Percentiles rank a stretch among this genome's conserved stretches.
Conservation (phyloP, 2,888 invertebrate genomes). For the Diloba caeruleocephala region DNA sequence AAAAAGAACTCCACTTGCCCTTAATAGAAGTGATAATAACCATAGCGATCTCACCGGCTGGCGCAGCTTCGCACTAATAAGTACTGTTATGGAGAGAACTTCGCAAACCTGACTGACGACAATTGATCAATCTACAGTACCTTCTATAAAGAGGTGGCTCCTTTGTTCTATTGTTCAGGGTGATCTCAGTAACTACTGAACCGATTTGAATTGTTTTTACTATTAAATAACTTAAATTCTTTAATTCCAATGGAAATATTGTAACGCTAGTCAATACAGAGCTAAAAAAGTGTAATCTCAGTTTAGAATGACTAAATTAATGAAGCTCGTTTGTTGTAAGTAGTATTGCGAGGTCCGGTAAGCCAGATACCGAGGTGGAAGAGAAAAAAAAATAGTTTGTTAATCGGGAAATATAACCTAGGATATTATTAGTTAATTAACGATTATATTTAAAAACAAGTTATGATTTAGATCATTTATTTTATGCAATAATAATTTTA, state of each 20-base stretch:
- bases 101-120: constrained; percentile 50
- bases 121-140: constrained; percentile 51
- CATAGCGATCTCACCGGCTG: constrained; percentile 26
- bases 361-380: too few relatives aligned
- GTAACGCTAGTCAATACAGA: constrained; percentile 19
- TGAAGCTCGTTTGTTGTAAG: not conserved
- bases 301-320: constrained; percentile 2
- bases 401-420: too few relatives aligned
- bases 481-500: too few relatives aligned
- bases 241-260: constrained; percentile 8
- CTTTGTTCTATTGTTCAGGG: constrained; percentile 55
- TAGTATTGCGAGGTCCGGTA: too few relatives aligned
- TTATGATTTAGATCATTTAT: too few relatives aligned
- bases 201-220: constrained; percentile 37
- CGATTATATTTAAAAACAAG: too few relatives aligned
- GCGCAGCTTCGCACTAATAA: constrained; percentile 25
- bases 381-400: too few relatives aligned
- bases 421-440: too few relatives aligned
- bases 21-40: constrained; percentile 28
- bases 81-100: constrained; percentile 48
- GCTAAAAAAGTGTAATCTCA: constrained; percentile 3
- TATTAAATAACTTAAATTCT: constrained; percentile 29
- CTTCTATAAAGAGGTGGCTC: constrained; percentile 41
- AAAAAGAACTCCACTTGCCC: constrained; percentile 24
- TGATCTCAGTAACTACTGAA: constrained; percentile 46